A percentile compares a stretch with the other conserved stretches of the same genome.
Evolutionary conservation across 1,140 invertebrate species (phyloP).

Genomic region (Drosophila trapezifrons): DNA sequence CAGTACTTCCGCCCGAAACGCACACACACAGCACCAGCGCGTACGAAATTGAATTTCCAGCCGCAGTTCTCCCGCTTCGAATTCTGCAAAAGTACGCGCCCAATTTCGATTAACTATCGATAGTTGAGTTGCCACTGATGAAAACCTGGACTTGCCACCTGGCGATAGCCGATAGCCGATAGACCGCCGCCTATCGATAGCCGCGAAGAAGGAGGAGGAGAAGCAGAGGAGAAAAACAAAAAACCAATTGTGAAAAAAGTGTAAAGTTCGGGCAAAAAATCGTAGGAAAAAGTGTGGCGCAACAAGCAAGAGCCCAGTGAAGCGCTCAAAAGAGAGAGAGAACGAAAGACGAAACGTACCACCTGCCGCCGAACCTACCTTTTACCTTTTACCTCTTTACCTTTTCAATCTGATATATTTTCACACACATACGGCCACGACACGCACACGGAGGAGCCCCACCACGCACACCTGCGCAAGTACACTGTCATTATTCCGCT

Average conservation of each 20-base stretch:
- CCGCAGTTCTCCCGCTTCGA: not conserved
- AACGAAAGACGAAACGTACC: constrained; percentile 39
- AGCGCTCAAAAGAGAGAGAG: constrained; percentile 27
- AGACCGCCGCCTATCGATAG: constrained; percentile 20
- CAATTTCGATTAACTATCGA: not conserved
- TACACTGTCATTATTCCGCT: constrained; percentile 34
- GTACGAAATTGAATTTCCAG: not conserved
- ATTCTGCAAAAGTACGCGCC: constrained; percentile 4
- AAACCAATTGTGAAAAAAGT: constrained; percentile 76
- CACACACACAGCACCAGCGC: not conserved
- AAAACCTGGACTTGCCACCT: no score
- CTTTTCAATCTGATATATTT: constrained; percentile 39
- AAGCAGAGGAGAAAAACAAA: constrained; percentile 59
- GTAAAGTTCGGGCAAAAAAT: constrained; percentile 56
- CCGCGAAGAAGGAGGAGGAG: constrained; percentile 44
- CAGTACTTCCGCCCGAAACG: constrained; percentile 28
- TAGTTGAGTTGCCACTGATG: no score
- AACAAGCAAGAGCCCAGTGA: constrained; percentile 7
- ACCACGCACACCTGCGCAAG: constrained; percentile 42
- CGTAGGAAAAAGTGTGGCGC: constrained; percentile 11
- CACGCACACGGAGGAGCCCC: constrained; percentile 2
- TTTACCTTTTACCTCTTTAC: constrained; percentile 16
- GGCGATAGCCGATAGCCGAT: constrained; percentile 12
- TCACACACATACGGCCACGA: constrained; percentile 9
- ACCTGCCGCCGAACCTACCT: constrained; percentile 42